Conservation (phyloP, 2,888 invertebrate species). For the Conistra vaccinii region DNA sequence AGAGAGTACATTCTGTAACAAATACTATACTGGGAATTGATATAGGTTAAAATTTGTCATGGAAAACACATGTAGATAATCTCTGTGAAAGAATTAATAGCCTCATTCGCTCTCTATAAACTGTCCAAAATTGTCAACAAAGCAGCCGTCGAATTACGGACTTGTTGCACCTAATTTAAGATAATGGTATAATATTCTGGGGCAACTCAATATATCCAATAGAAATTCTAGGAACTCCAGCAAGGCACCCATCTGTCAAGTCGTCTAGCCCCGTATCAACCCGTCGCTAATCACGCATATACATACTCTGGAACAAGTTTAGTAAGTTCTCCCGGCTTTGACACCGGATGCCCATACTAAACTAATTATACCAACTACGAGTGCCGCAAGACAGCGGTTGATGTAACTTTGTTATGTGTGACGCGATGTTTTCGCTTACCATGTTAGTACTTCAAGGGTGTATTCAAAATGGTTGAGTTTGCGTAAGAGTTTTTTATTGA, state of each 20-base stretch:
- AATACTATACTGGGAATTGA: too few species aligned
- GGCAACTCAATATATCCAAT: too few species aligned
- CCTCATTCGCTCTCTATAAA: too few species aligned
- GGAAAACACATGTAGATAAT: too few species aligned
- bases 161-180: too few species aligned
- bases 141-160: too few species aligned
- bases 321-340: slow-evolving; percentile 61
- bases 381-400: slow-evolving; percentile 40
- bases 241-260: not conserved
- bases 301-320: slow-evolving; percentile 48
- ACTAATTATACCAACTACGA: slow-evolving; percentile 61
- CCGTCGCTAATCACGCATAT: slow-evolving; percentile 29
- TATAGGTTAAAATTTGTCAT: too few species aligned
- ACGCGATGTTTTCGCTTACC: slow-evolving; percentile 36
- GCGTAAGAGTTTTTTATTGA: not conserved
- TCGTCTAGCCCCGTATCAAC: slow-evolving; percentile 16
- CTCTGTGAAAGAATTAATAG: too few species aligned
- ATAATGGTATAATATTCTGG: too few species aligned
- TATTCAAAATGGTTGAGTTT: not conserved
- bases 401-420: slow-evolving; percentile 44
- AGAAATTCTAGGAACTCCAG: not conserved
- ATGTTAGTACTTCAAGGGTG: slow-evolving; percentile 5
- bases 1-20: too few species aligned
- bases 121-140: too few species aligned
- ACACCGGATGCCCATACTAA: slow-evolving; percentile 66